A percentile compares a stretch with the other conserved stretches of the same genome.
phyloP scores from a whole-genome alignment of 1,140 invertebrate genomes.

The Dendroctonus ponderosae region DNA sequence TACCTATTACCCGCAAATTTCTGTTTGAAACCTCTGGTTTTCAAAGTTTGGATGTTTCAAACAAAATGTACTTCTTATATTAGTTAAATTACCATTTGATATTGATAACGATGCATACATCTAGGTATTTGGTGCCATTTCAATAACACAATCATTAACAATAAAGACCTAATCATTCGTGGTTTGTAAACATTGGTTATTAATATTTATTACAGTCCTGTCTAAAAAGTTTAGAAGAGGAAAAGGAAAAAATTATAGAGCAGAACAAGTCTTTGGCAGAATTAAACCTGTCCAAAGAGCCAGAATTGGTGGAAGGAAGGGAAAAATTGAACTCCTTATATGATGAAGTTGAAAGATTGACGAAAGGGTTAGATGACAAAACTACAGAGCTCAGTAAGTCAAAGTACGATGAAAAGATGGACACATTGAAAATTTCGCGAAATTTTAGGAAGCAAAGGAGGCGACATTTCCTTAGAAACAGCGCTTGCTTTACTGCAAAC shows the following conservation, averaged over 20 bases:
- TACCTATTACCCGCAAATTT: too few species aligned
- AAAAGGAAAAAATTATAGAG: constrained; percentile 82
- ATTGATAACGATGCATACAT: neutral
- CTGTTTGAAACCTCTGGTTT: too few species aligned
- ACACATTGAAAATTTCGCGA: neutral
- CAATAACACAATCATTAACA: neutral
- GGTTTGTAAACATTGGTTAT: neutral
- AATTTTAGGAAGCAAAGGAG: constrained; percentile 64
- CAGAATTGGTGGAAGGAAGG: constrained; percentile 72
- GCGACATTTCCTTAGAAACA: constrained; percentile 73
- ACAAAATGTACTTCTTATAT: too few species aligned
- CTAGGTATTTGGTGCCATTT: neutral
- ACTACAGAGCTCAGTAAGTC: constrained; percentile 63
- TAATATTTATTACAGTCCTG: constrained; percentile 51
- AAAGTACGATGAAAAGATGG: neutral
- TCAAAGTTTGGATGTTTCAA: too few species aligned
- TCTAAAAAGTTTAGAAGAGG: constrained; percentile 74
- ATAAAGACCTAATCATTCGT: neutral
- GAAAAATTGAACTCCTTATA: constrained; percentile 66
- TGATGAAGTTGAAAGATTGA: constrained; percentile 66
- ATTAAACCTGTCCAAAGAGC: constrained; percentile 80
- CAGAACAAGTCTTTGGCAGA: constrained; percentile 85
- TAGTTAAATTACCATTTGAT: too few species aligned
- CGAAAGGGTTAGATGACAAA: constrained; percentile 67
- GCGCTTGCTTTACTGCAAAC: constrained; percentile 81